These are phyloP conservation scores for Crypturellus undulatus DNA, from an alignment of 2,113 vertebrate genomes.

Conservation along the genomic window DNA sequence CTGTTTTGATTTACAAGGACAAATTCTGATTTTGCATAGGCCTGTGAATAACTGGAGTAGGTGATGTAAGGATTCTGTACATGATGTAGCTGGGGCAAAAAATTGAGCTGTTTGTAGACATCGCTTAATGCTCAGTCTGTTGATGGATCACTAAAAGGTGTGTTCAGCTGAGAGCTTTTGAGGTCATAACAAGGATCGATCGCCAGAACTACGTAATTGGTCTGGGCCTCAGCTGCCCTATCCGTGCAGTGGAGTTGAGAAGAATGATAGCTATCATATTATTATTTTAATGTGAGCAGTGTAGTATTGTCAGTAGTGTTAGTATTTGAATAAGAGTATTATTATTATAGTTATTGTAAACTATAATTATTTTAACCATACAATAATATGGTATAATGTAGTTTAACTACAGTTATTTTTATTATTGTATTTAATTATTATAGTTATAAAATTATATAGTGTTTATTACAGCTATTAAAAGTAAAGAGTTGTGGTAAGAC, in stretches of 20 bases:
- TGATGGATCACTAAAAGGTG: background rate
- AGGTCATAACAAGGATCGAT: background rate
- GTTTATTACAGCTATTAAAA: no score
- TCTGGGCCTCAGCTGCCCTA: background rate
- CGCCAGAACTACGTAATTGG: background rate
- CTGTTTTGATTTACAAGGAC: background rate
- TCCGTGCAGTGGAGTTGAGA: background rate
- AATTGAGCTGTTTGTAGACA: background rate
- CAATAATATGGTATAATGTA: no score
- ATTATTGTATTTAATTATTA: no score
- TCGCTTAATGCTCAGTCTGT: background rate
- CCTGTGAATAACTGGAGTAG: background rate
- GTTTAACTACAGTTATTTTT: no score
- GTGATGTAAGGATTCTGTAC: background rate
- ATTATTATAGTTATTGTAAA: no score
- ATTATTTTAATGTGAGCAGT: no score
- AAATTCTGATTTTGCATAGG: background rate
- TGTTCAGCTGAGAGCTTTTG: background rate
- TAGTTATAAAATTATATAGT: no score
- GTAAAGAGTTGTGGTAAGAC: background rate
- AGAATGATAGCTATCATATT: background rate
- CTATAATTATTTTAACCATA: no score
- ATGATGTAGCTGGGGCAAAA: background rate
- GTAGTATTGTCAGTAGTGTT: no score
- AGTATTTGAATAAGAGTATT: background rate